Base-by-base conservation (phyloP, 2,797 vertebrate genomes). In the Ataeniobius toweri region DNA sequence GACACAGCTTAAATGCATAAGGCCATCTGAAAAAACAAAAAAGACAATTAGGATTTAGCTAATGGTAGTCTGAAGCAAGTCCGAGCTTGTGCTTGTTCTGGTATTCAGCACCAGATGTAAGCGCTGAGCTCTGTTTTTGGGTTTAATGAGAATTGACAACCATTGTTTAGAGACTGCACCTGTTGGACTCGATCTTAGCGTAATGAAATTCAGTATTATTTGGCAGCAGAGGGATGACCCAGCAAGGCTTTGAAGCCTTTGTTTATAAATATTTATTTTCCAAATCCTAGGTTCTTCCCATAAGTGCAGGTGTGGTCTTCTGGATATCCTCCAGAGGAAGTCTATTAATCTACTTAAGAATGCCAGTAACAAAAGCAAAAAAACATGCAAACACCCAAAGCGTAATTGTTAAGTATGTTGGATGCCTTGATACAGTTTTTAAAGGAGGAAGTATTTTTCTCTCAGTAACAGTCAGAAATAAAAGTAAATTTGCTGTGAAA, bases 181-280 rank as follows among this genome's bases (percentile, higher is more conserved):
- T 94, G 92, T 83, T 92, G 77, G 59, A 7, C 70, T 88, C 65
- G 55, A 82, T 87, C 88, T 78, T 56, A 67, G 58, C 83, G 80
- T 73, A 81, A 85, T 88, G 61, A 81, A 82, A 87, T 88, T 83
- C 84, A 73, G 67, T 75, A 83, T 77, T 70, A 78, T 84, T 90
- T 89, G 81, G 84, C 90, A 76, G 71, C 41, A 18, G 51, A 73
- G 70, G 53, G 78, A 51, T 75, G 73, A 76, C 85, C 73, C 80
- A 86, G 78, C 80, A 84, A 50, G 79, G 84, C 85, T 92, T 91
- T 90, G 85, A 93, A 90, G 87, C 79, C 76, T 81, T 89, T 22
- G 73, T 90, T 82, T 85, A 41, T 70, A 88, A 92, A 91, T 89
- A 90, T 92, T 93, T 90, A 84, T 85, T 91, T 87, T 86, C 89